phyloP scores from a whole-genome alignment of 2,888 invertebrate genomes.

The Andrena fulva region DNA sequence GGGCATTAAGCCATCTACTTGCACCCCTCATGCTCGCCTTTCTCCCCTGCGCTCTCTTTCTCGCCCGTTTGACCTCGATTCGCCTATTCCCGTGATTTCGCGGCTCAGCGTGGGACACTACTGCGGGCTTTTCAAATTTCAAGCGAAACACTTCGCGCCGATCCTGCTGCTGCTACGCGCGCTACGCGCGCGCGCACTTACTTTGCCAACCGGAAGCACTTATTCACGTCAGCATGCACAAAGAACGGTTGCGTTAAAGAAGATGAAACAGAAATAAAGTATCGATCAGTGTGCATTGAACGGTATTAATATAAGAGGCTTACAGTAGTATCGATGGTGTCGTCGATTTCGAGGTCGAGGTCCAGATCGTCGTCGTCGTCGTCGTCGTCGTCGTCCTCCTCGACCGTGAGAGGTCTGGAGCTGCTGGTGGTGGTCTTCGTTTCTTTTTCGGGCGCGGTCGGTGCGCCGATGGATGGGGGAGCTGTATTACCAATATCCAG shows the following conservation, averaged over 20 bases:
- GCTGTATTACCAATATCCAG: slow-evolving; percentile 69
- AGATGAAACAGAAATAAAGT: slow-evolving; percentile 9
- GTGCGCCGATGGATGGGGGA: slow-evolving; percentile 5
- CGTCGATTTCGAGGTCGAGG: slow-evolving; percentile 93
- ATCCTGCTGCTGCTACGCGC: not conserved
- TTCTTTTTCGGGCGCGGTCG: slow-evolving; percentile 60
- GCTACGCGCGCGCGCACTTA: slow-evolving; percentile 56
- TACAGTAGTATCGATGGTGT: slow-evolving; percentile 91
- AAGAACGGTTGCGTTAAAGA: slow-evolving; percentile 44
- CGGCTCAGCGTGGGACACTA: not conserved
- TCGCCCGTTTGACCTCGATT: slow-evolving; percentile 32
- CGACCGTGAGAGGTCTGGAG: slow-evolving; percentile 82
- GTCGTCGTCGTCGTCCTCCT: slow-evolving; percentile 87
- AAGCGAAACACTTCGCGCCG: not conserved
- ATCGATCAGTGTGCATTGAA: not conserved
- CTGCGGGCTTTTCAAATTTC: not conserved
- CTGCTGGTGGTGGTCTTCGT: slow-evolving; percentile 70
- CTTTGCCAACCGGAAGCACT: slow-evolving; percentile 62
- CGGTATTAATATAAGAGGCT: slow-evolving; percentile 74
- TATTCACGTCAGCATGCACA: slow-evolving; percentile 69
- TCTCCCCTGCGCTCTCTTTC: slow-evolving; percentile 27
- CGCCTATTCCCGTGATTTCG: not conserved
- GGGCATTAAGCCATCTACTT: slow-evolving; percentile 79
- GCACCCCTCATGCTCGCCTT: slow-evolving; percentile 46
- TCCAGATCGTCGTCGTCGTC: slow-evolving; percentile 90